phyloP scores from a whole-genome alignment of 2,113 vertebrate species.

The Riparia riparia region DNA sequence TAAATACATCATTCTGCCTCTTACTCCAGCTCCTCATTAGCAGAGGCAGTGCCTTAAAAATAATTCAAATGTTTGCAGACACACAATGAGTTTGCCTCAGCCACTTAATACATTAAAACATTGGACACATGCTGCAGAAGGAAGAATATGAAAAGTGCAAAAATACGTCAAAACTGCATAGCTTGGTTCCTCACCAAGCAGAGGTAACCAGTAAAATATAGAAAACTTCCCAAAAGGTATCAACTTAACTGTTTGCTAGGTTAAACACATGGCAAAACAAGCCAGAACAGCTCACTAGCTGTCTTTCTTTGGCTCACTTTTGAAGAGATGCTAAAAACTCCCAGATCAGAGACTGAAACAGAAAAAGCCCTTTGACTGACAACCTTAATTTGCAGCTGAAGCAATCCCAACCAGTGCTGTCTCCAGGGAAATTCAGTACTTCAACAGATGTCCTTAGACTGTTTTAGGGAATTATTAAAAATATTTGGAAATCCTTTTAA shows the following conservation, averaged over 20 bases:
- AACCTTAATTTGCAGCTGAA: slow-evolving; percentile 26
- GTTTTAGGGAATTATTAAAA: background rate
- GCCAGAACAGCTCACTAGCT: background rate
- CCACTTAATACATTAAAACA: background rate
- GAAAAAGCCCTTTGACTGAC: slow-evolving; percentile 7
- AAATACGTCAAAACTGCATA: background rate
- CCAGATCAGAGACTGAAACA: background rate
- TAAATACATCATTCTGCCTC: background rate
- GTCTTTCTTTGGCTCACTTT: background rate
- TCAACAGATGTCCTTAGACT: slow-evolving; percentile 17
- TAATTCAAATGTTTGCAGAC: background rate
- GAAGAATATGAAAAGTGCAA: background rate
- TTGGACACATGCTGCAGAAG: background rate
- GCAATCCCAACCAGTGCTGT: background rate
- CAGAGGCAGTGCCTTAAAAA: background rate
- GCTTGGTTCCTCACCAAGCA: background rate
- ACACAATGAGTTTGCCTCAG: background rate
- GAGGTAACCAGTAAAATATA: background rate
- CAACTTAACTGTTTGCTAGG: background rate
- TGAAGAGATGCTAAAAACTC: slow-evolving; percentile 8
- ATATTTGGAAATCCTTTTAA: background rate
- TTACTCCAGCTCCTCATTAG: background rate
- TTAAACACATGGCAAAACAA: slow-evolving; percentile 44
- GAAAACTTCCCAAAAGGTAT: background rate
- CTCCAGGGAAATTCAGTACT: background rate